phyloP scores from a whole-genome alignment of 2,113 vertebrate genomes.

The Athene noctua region DNA sequence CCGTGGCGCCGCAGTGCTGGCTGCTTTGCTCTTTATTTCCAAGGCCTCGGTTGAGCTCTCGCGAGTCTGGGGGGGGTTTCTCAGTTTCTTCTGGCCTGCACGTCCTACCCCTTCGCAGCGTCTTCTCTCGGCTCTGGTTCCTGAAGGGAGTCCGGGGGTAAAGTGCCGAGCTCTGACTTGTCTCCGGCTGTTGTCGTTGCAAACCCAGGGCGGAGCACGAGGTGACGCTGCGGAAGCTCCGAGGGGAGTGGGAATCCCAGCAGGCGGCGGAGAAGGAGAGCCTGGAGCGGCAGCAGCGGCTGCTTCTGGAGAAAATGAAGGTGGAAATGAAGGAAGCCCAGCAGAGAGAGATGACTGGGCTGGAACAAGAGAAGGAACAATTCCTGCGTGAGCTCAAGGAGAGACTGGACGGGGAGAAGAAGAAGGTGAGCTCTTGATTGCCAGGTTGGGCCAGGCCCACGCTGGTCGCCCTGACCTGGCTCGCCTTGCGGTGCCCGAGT shows the following conservation, averaged over 20 bases:
- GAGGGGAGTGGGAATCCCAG: conserved; percentile 64
- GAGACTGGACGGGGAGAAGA: conserved; percentile 55
- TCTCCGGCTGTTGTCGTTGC: neutral
- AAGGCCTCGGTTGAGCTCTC: neutral
- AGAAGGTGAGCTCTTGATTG: conserved; percentile 69
- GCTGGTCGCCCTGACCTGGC: neutral
- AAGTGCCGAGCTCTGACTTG: neutral
- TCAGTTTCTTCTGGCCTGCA: neutral
- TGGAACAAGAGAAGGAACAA: conserved; percentile 70
- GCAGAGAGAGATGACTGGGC: conserved; percentile 40
- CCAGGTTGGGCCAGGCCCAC: neutral
- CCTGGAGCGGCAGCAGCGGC: conserved; percentile 68
- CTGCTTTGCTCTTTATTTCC: neutral
- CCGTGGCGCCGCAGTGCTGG: neutral
- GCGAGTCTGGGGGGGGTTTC: neutral
- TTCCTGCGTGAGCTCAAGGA: conserved; percentile 69
- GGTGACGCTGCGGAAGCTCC: conserved; percentile 61
- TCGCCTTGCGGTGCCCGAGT: rapidly evolving
- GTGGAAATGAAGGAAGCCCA: conserved; percentile 71
- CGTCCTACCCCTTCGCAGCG: no score
- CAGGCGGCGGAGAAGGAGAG: conserved; percentile 41
- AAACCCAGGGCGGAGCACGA: conserved; percentile 78
- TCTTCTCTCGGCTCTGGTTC: neutral
- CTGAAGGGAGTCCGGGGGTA: no score
- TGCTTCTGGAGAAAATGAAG: conserved; percentile 63